phyloP scores from a whole-genome alignment of 2,888 invertebrate genomes.

The Epinotia ramella region DNA sequence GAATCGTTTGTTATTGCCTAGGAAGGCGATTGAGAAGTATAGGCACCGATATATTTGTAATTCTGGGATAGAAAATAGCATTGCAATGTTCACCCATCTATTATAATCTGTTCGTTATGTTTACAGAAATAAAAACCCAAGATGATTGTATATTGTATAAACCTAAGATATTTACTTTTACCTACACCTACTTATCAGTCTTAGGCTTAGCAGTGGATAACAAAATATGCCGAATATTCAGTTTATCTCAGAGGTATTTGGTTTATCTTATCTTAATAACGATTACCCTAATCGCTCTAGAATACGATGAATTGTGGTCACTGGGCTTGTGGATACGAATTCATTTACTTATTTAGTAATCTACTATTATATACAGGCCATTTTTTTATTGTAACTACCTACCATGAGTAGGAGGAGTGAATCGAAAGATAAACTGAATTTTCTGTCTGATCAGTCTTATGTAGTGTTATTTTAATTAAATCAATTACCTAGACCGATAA shows the following conservation, averaged over 20 bases:
- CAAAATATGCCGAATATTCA: constrained; percentile 2
- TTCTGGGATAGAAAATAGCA: constrained; percentile 1
- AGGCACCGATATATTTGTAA: neutral
- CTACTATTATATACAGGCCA: neutral
- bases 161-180: neutral
- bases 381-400: neutral
- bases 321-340: neutral
- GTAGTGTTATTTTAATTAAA: no score
- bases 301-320: neutral
- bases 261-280: constrained; percentile 18
- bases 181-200: neutral
- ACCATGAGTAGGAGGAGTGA: no score
- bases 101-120: neutral
- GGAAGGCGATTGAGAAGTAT: neutral
- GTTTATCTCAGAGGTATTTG: constrained; percentile 1
- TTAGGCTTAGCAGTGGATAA: neutral
- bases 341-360: neutral
- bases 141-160: no score
- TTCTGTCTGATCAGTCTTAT: no score
- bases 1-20: neutral
- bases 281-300: constrained; percentile 13
- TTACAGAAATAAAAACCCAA: neutral
- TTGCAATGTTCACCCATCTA: neutral
- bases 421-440: no score
- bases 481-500: no score